Conservation (phyloP, 2,888 invertebrate species). For the Zele albiditarsus region DNA sequence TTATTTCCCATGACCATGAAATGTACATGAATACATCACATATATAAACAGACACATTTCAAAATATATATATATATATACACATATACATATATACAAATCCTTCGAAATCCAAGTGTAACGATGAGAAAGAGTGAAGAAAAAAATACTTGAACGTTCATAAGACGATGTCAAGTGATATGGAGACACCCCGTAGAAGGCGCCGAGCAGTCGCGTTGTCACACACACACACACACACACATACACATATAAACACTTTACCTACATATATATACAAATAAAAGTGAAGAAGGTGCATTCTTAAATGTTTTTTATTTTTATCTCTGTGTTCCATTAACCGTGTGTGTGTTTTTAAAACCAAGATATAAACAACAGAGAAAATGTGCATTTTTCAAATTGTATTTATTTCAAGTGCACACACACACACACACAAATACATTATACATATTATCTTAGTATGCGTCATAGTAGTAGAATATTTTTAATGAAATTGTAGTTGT, state of each 20-base stretch:
- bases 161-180: slow-evolving; percentile 25
- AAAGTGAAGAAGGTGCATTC: background rate
- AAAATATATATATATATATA: background rate
- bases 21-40: background rate
- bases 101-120: background rate
- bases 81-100: background rate
- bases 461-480: slow-evolving; percentile 2
- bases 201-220: slow-evolving; percentile 19
- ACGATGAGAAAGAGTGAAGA: background rate
- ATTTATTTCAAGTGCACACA: no score
- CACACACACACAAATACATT: background rate
- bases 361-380: no score
- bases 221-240: background rate
- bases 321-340: background rate
- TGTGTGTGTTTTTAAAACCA: no score
- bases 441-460: background rate
- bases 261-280: background rate
- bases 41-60: background rate
- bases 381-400: no score
- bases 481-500: background rate
- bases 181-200: slow-evolving; percentile 47
- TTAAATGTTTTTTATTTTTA: no score
- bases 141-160: slow-evolving; percentile 41
- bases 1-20: slow-evolving; percentile 34
- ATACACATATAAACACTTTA: background rate